Base-by-base conservation (phyloP, 2,888 invertebrate genomes). In the Vanessa cardui region DNA sequence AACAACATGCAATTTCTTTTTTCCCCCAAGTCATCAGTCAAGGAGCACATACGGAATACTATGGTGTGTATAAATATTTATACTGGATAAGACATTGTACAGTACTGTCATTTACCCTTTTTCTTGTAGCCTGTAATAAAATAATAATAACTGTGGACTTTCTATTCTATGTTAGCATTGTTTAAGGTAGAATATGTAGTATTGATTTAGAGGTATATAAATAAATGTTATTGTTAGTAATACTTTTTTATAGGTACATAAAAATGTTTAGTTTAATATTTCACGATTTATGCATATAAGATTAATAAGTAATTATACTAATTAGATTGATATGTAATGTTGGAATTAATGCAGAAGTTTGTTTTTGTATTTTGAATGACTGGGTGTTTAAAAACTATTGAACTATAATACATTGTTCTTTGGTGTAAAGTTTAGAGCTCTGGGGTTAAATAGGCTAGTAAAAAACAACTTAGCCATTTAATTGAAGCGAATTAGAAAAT, bases 31-130 rank as follows among this genome's bases (percentile, higher is more conserved):
- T 88, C 85, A 81, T 85, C 87, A 86, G 73, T 86, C 87, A 87
- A 88, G 88, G 84, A 87, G 84, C 83, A 74, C 87, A 87, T 83
- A 83, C 82, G 89, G 89, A 90, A 81, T 86, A 79, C 74, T 89
- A 88, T 77, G 89, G 90, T 90, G 86, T 89, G 90, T 89, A 89
- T 88, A 66, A 70, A 58, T 52, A 69, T 69, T 66, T 64, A 39
- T 62, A 58, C 59, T 64, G 61, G 64, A 46, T 66, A 65, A 58
- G 20, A 47, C 18, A 39, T 56, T 56, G 56, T 56, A 26, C 18
- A 16, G 33, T 39, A 18, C 16, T n/a, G 18, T 56, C 5, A 16
- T 56, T 18, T 12, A 33, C 9, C 8, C 18, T 56, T 18, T 7
- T 39, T 58, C 39, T 39, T 12, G 39, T 39, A 39, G 39, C 39